Conservation (phyloP, 2,888 invertebrate species). For the Crocallis elinguaria region DNA sequence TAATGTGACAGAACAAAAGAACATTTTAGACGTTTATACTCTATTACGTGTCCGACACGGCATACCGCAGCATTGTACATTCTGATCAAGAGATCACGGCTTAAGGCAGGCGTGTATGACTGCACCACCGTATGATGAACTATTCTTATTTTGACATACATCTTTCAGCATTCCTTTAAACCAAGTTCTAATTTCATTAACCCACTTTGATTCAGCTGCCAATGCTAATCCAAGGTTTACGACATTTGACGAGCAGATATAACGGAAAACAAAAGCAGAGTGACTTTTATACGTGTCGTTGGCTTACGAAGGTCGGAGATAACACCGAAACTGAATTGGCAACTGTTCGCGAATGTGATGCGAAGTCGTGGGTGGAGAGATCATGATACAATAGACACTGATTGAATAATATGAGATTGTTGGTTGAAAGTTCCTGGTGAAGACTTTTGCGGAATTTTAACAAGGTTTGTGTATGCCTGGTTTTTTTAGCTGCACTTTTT, state of each 20-base stretch:
- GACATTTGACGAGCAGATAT: constrained; percentile 18
- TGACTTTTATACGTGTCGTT: constrained; percentile 22
- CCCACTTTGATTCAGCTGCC: constrained; percentile 6
- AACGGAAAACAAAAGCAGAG: constrained; percentile 33
- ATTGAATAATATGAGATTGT: constrained; percentile 7
- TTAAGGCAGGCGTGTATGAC: too few species aligned
- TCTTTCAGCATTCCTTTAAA: constrained; percentile 11
- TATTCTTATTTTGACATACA: neutral
- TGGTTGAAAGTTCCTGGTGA: too few species aligned
- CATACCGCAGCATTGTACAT: too few species aligned
- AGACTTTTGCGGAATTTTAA: too few species aligned
- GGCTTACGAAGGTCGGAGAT: constrained; percentile 32
- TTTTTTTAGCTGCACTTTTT: too few species aligned
- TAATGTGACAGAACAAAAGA: too few species aligned
- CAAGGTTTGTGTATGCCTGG: too few species aligned
- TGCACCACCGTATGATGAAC: too few species aligned
- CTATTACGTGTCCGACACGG: too few species aligned
- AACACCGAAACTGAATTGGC: constrained; percentile 35
- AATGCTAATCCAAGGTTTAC: constrained; percentile 33
- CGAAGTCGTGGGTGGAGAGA: constrained; percentile 11
- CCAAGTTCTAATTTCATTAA: constrained; percentile 16
- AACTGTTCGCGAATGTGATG: constrained; percentile 24
- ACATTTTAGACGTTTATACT: too few species aligned
- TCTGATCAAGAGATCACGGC: too few species aligned
- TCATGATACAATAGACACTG: constrained; percentile 7